These are phyloP conservation scores for Octodon degus DNA, from an alignment of 2,113 vertebrate genomes.

Conservation along the genomic window DNA sequence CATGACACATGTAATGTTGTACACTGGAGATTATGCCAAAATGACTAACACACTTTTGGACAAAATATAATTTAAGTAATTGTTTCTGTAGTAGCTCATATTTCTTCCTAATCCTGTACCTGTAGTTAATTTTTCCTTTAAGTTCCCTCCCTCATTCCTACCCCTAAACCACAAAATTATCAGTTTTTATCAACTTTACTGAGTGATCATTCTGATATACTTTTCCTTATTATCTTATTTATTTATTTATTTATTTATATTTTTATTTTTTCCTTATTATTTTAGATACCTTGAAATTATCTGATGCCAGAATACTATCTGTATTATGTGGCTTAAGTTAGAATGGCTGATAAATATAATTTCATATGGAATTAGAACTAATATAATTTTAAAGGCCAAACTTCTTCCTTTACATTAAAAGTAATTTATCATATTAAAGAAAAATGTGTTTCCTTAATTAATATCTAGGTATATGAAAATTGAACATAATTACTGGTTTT, in stretches of 20 bases:
- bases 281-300: conserved; percentile 12
- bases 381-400: background rate
- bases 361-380: conserved; percentile 14
- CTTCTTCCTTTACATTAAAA: background rate
- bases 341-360: background rate
- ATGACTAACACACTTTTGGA: background rate
- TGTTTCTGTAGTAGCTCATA: background rate
- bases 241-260: too few species aligned
- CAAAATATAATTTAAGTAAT: conserved; percentile 15
- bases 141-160: background rate
- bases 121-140: background rate
- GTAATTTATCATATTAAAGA: background rate
- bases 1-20: background rate
- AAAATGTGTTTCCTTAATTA: background rate
- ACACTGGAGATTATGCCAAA: background rate
- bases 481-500: background rate
- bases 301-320: background rate
- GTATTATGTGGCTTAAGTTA: background rate
- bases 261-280: background rate
- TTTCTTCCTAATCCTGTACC: background rate
- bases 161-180: background rate
- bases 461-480: background rate
- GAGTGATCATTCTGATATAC: background rate
- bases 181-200: background rate
- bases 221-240: conserved; percentile 3